Evolutionary conservation across 2,888 invertebrate species (phyloP).

Genomic region (Thysanoteuthis rhombus): DNA sequence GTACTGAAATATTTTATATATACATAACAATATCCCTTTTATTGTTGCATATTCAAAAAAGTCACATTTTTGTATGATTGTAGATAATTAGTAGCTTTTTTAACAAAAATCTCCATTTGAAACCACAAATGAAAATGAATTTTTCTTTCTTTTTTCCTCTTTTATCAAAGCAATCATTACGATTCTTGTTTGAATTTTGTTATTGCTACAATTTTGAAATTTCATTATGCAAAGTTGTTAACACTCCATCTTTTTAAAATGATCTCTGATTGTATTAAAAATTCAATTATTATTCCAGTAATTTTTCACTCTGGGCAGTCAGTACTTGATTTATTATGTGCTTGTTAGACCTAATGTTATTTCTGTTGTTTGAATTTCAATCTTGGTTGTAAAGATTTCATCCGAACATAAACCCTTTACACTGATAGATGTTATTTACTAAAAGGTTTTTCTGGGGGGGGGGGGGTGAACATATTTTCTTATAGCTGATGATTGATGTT

Average conservation of each 20-base stretch:
- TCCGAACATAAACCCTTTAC: too few species aligned
- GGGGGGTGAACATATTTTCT: too few species aligned
- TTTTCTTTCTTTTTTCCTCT: too few species aligned
- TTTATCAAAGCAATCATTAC: background rate
- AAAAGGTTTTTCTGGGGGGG: too few species aligned
- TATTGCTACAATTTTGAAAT: background rate
- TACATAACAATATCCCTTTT: background rate
- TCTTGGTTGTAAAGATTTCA: too few species aligned
- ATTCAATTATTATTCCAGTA: background rate
- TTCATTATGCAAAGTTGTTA: background rate
- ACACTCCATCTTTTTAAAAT: background rate
- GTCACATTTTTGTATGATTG: background rate
- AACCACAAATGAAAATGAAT: background rate
- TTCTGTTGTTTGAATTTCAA: background rate
- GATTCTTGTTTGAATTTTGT: too few species aligned
- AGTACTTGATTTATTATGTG: background rate
- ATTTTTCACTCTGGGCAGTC: background rate
- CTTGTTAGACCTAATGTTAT: too few species aligned
- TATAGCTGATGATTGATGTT: too few species aligned
- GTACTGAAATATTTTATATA: background rate
- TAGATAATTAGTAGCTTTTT: too few species aligned
- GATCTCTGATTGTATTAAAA: background rate
- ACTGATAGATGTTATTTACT: too few species aligned
- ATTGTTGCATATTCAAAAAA: background rate
- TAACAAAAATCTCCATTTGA: too few species aligned